Evolutionary conservation across 2,888 invertebrate genomes (phyloP).

Genomic region (Chelonus formosanus): DNA sequence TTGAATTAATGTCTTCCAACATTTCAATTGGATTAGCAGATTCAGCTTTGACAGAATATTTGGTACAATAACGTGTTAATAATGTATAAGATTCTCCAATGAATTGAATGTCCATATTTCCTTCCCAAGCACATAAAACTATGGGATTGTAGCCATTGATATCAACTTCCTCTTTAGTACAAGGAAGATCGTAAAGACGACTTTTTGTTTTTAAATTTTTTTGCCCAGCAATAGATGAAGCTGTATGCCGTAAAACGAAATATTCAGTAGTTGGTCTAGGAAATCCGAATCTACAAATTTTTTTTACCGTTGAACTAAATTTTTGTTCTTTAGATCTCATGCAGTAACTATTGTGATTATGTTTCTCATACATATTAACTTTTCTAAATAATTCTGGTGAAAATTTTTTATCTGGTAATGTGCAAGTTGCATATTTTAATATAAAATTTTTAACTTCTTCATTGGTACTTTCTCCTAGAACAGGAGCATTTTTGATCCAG

Average conservation of each 20-base stretch:
- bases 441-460: conserved; percentile 11
- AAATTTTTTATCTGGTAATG: too few relatives aligned
- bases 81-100: conserved; percentile 44
- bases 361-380: too few relatives aligned
- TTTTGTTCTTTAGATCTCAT: conserved; percentile 27
- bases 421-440: conserved; percentile 9
- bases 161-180: too few relatives aligned
- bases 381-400: too few relatives aligned
- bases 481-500: conserved; percentile 4
- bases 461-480: background rate
- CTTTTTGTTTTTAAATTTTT: too few relatives aligned
- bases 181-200: too few relatives aligned
- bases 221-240: too few relatives aligned
- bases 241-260: too few relatives aligned
- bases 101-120: conserved; percentile 50
- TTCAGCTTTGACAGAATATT: conserved; percentile 50
- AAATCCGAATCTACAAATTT: too few relatives aligned
- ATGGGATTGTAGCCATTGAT: conserved; percentile 24
- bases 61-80: conserved; percentile 47
- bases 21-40: conserved; percentile 41
- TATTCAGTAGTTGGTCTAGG: too few relatives aligned
- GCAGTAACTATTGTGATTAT: too few relatives aligned
- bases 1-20: conserved; percentile 47
- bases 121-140: conserved; percentile 18
- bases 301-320: conserved; percentile 40